These are phyloP conservation scores for Sebastes trivittatus DNA, from an alignment of 2,797 vertebrate species.

Conservation along the genomic window DNA sequence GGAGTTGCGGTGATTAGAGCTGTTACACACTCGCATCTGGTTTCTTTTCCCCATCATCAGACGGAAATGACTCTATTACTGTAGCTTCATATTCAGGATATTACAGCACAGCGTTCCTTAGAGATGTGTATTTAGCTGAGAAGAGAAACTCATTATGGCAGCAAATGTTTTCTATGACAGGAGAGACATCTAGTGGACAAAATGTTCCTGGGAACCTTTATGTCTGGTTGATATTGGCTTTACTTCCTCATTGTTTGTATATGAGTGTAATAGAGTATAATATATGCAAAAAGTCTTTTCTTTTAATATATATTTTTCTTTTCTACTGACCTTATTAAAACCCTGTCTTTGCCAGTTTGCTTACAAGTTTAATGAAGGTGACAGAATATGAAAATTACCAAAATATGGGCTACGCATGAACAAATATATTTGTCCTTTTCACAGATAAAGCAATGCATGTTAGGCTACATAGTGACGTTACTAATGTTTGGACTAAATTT, in stretches of 20 bases:
- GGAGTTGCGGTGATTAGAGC: conserved; percentile 12
- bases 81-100: not conserved
- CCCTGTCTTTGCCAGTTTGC: not conserved
- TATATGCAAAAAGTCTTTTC: not conserved
- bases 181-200: conserved; percentile 66
- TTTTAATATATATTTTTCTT: not conserved
- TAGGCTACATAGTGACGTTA: no score
- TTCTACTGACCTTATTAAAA: not conserved
- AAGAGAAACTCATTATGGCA: not conserved
- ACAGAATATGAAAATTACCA: not conserved
- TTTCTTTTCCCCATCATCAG: conserved; percentile 22
- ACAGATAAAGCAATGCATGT: not conserved
- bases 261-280: no score
- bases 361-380: not conserved
- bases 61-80: not conserved
- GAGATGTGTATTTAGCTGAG: not conserved
- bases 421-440: not conserved
- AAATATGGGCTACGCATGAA: not conserved
- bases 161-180: not conserved
- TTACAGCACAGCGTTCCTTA: not conserved
- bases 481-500: not conserved
- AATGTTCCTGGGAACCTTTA: fast-evolving
- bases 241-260: not conserved
- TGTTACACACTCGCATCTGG: not conserved
- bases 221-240: not conserved